phyloP scores from a whole-genome alignment of 2,113 vertebrate genomes.

The Pampusana beccarii region DNA sequence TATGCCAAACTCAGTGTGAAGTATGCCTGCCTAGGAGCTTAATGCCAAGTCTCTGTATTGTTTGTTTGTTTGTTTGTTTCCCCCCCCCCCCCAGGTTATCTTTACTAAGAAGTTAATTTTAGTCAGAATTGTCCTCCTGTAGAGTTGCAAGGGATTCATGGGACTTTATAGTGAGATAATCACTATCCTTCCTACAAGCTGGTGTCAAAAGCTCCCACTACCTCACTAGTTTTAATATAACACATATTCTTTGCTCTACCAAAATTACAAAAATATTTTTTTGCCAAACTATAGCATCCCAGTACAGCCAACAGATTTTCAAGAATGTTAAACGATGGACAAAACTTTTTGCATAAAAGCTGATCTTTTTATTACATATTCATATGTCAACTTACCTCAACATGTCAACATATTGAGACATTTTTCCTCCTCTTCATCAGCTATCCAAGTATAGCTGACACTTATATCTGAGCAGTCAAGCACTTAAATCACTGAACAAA shows the following conservation, averaged over 20 bases:
- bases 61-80: too few relatives aligned
- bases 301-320: neutral
- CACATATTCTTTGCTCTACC: neutral
- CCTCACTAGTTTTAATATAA: neutral
- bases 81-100: fast-evolving
- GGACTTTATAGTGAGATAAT: neutral
- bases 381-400: too few relatives aligned
- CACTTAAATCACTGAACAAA: neutral
- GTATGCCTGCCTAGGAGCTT: neutral
- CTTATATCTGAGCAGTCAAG: neutral
- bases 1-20: neutral
- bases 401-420: neutral
- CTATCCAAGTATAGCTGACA: neutral
- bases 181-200: neutral
- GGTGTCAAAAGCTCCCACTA: neutral
- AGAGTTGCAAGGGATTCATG: neutral
- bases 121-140: neutral
- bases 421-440: neutral
- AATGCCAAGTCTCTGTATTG: fast-evolving
- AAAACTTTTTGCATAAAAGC: neutral
- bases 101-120: neutral
- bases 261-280: neutral
- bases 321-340: neutral
- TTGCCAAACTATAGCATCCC: neutral
- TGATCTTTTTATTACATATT: neutral